Percentiles rank a stretch among this genome's conserved stretches.
phyloP scores from a whole-genome alignment of 1,140 invertebrate species.

The Musca vetustissima region DNA sequence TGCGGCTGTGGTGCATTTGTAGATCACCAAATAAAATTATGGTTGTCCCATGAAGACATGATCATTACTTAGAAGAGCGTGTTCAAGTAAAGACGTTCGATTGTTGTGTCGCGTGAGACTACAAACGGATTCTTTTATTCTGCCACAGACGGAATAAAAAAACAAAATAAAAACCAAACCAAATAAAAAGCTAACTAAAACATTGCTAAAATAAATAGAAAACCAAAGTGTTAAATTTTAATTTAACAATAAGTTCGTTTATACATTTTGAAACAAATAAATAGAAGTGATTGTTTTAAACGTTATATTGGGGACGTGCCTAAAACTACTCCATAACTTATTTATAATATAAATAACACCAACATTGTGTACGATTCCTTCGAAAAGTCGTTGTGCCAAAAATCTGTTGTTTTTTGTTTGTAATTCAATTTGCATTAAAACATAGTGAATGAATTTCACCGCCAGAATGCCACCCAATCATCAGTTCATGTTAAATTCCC shows the following conservation, averaged over 20 bases:
- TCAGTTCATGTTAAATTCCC: constrained; percentile 27
- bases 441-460: constrained; percentile 27
- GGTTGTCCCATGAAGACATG: constrained; percentile 8
- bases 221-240: neutral
- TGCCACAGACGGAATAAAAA: neutral
- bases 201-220: neutral
- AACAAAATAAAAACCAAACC: neutral
- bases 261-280: neutral
- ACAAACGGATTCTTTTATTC: neutral
- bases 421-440: neutral
- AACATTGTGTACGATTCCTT: too few relatives aligned
- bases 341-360: too few relatives aligned
- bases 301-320: neutral
- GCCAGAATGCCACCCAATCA: constrained; percentile 37
- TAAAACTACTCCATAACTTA: too few relatives aligned
- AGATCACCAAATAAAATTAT: constrained; percentile 20
- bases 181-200: constrained; percentile 7
- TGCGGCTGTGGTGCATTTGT: neutral
- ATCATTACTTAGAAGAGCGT: constrained; percentile 24
- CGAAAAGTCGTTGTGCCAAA: too few relatives aligned
- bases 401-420: neutral
- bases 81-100: constrained; percentile 22
- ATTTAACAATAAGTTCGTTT: too few relatives aligned
- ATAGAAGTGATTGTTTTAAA: neutral
- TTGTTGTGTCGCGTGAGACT: neutral